A percentile compares a stretch with the other conserved stretches of the same genome.
phyloP scores from a whole-genome alignment of 2,113 vertebrate genomes.

The Phalacrocorax carbo region DNA sequence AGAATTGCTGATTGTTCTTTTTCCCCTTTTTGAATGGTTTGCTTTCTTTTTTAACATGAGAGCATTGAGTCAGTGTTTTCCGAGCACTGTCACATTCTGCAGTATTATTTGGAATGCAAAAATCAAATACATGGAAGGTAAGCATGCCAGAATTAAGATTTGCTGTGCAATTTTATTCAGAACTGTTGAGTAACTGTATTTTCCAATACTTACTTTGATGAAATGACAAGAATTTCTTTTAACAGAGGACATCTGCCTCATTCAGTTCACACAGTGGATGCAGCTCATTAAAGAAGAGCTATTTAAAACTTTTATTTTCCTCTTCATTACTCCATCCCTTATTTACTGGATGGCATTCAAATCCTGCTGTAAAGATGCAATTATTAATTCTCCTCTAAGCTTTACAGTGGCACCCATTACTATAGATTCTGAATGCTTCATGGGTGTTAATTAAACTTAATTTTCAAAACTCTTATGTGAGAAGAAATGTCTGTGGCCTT shows the following conservation, averaged over 20 bases:
- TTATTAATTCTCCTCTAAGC: slow-evolving; percentile 16
- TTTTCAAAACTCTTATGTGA: slow-evolving; percentile 9
- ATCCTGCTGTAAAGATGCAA: slow-evolving; percentile 20
- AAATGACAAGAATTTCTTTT: not conserved
- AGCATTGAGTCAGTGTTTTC: not conserved
- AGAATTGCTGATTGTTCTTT: not conserved
- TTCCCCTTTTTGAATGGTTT: not conserved
- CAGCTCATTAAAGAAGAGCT: slow-evolving; percentile 40
- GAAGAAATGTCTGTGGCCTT: not conserved
- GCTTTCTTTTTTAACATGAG: not conserved
- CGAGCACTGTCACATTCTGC: not conserved
- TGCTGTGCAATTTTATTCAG: not conserved
- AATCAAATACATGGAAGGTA: not conserved
- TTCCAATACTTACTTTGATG: slow-evolving; percentile 35
- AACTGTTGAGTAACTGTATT: not conserved
- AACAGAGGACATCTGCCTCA: slow-evolving; percentile 28
- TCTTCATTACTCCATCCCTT: slow-evolving; percentile 11
- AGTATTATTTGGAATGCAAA: not conserved
- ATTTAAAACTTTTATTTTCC: slow-evolving; percentile 29
- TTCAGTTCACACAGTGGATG: slow-evolving; percentile 30
- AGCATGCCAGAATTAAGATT: slow-evolving; percentile 3
- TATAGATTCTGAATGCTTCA: not conserved
- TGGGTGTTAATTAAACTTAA: slow-evolving; percentile 1
- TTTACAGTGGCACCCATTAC: not conserved
- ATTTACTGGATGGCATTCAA: slow-evolving; percentile 37